A percentile compares a stretch with the other conserved stretches of the same genome.
These are phyloP conservation scores for Ecdyonurus torrentis DNA, from an alignment of 2,888 invertebrate genomes.

Conservation along the genomic window DNA sequence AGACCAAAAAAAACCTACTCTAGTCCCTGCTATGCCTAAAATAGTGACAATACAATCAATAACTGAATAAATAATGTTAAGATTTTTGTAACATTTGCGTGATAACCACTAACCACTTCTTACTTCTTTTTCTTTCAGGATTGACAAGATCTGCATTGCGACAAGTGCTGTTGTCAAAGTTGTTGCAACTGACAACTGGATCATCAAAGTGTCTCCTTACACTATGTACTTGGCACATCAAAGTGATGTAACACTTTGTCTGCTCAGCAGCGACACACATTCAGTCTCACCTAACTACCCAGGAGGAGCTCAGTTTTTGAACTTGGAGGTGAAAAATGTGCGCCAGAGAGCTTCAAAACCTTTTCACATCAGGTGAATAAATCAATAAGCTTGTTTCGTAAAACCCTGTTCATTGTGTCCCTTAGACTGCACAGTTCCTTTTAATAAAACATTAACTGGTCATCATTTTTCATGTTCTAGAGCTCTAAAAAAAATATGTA, in stretches of 20 bases:
- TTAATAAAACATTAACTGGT: too few relatives aligned
- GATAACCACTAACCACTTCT: slow-evolving; percentile 6
- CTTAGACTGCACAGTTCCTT: too few relatives aligned
- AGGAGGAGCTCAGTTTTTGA: slow-evolving; percentile 63
- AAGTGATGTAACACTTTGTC: slow-evolving; percentile 54
- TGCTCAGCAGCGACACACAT: slow-evolving; percentile 37
- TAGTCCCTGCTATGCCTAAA: too few relatives aligned
- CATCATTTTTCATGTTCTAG: too few relatives aligned
- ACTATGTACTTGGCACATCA: slow-evolving; percentile 59
- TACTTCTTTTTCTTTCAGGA: slow-evolving; percentile 31
- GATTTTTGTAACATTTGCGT: too few relatives aligned
- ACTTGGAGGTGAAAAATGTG: slow-evolving; percentile 54
- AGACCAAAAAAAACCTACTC: too few relatives aligned
- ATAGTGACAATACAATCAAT: too few relatives aligned
- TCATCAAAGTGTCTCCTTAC: slow-evolving; percentile 66
- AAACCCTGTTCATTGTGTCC: too few relatives aligned
- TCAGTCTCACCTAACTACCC: slow-evolving; percentile 40
- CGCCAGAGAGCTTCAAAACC: slow-evolving; percentile 34
- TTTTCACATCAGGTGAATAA: slow-evolving; percentile 43
- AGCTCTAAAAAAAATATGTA: too few relatives aligned
- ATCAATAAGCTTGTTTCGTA: too few relatives aligned
- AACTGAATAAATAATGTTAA: too few relatives aligned
- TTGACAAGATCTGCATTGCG: slow-evolving; percentile 52
- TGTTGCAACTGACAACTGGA: slow-evolving; percentile 72
- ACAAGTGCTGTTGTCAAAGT: slow-evolving; percentile 50